Conservation (phyloP, 1,140 invertebrate species). For the Choristoneura fumiferana region DNA sequence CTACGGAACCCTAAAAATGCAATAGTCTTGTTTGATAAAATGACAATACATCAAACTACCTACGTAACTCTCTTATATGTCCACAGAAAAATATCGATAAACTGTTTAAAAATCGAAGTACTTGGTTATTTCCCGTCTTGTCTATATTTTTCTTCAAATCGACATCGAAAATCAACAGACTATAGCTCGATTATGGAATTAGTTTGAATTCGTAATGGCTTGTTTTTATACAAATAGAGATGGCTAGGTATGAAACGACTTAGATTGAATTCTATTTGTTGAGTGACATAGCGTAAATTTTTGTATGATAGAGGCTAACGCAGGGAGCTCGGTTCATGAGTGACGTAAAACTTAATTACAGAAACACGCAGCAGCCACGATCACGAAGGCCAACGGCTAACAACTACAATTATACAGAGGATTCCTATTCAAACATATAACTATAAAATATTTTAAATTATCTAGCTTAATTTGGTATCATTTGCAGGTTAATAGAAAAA, state of each 20-base stretch:
- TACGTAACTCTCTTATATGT: too few relatives aligned
- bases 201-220: constrained; percentile 1
- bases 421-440: constrained; percentile 48
- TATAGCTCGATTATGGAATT: neutral
- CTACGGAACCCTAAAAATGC: too few relatives aligned
- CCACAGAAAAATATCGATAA: too few relatives aligned
- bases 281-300: constrained; percentile 61
- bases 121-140: too few relatives aligned
- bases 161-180: too few relatives aligned
- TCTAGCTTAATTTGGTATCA: constrained; percentile 46
- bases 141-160: too few relatives aligned
- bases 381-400: constrained; percentile 62
- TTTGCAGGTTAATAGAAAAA: constrained; percentile 48
- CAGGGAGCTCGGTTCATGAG: constrained; percentile 62
- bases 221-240: neutral
- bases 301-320: constrained; percentile 63
- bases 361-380: constrained; percentile 56
- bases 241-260: constrained; percentile 26
- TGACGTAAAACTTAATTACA: constrained; percentile 76
- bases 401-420: constrained; percentile 67
- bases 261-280: constrained; percentile 32
- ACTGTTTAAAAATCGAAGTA: too few relatives aligned
- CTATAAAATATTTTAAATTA: constrained; percentile 57
- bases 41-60: too few relatives aligned
- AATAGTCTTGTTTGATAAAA: too few relatives aligned